These are phyloP conservation scores for Drosophila quadrilineata DNA, from an alignment of 1,140 invertebrate genomes.

Conservation along the genomic window DNA sequence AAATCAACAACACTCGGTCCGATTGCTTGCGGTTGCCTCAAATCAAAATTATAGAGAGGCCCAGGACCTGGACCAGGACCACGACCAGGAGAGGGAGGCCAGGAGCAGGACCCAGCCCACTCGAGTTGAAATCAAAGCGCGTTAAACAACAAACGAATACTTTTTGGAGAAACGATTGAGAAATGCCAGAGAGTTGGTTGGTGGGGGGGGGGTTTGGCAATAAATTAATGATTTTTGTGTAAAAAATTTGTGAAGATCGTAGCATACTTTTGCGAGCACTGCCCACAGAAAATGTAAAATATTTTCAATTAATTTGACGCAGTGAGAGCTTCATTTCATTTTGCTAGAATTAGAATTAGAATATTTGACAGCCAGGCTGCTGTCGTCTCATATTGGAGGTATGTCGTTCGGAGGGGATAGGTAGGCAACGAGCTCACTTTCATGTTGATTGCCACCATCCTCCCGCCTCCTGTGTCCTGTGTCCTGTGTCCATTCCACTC, in stretches of 20 bases:
- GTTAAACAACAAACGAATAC: constrained; percentile 29
- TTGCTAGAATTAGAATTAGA: constrained; percentile 44
- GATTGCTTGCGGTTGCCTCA: constrained; percentile 43
- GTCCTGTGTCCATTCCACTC: too few species aligned
- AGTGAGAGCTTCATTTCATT: constrained; percentile 55
- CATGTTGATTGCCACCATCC: constrained; percentile 38
- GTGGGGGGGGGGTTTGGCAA: too few species aligned
- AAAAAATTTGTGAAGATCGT: too few species aligned
- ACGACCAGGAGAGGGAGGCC: too few species aligned
- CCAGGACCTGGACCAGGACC: too few species aligned
- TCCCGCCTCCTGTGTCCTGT: too few species aligned
- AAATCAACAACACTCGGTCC: constrained; percentile 17
- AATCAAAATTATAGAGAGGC: constrained; percentile 24
- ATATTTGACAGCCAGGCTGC: constrained; percentile 26
- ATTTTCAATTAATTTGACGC: constrained; percentile 73
- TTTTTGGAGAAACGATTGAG: constrained; percentile 1
- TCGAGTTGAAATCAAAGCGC: constrained; percentile 41
- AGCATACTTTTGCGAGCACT: constrained; percentile 40
- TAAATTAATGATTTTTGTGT: too few species aligned
- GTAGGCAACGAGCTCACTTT: constrained; percentile 11
- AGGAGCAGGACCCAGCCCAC: too few species aligned
- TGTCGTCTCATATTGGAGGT: neutral
- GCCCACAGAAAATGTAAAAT: constrained; percentile 64
- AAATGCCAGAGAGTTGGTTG: neutral
- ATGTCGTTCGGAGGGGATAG: neutral